Evolutionary conservation across 2,797 vertebrate species (phyloP), one percentile per base, ranked within the genome.

Genomic region (Catostomus latipinnis): DNA sequence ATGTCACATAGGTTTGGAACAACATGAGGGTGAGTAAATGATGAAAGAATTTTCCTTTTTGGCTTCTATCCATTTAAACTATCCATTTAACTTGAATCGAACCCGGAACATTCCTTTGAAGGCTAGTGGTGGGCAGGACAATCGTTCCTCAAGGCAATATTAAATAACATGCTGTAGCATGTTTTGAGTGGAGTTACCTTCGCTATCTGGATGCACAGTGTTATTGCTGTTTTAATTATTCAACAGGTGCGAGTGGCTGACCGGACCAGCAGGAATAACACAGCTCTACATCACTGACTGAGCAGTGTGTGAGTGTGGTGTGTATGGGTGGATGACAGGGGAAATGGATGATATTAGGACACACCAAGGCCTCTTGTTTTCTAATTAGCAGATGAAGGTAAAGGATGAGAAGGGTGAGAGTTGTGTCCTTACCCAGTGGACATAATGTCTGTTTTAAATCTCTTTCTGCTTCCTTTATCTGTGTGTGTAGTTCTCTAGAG

Each of bases 171-270:
- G 0, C 8, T 1, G 4, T 71, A 46, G 22, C 49, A 16, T 58
- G 11, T 73, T 34, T 12, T 67, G n/a, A 6, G 52, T 2, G 45
- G 46, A 53, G 48, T 45, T 72, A 75, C 45, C 53, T 74, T n/a
- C 0, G 1, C 11, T 5, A 45, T 22, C 6, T 12, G 60, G 73
- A 81, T 76, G 60, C 58, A 52, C 85, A 34, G 34, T 34, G 34
- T 34, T 34, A 84, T 79, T 89, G 87, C 89, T 85, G 72, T 83
- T 91, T 94, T 87, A 93, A 94, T 94, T 92, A 94, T 94, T 93
- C 90, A 94, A 88, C 91, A 87, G 91, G 90, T 92, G 89, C 90
- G 87, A 89, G 90, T 92, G 90, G 92, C 86, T 93, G 90, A 92
- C 48, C 75, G 80, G 71, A 84, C 83, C 82, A 88, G 52, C 87